Evolutionary conservation across 2,113 vertebrate genomes (phyloP).

Genomic region (Corydoras maculifer): DNA sequence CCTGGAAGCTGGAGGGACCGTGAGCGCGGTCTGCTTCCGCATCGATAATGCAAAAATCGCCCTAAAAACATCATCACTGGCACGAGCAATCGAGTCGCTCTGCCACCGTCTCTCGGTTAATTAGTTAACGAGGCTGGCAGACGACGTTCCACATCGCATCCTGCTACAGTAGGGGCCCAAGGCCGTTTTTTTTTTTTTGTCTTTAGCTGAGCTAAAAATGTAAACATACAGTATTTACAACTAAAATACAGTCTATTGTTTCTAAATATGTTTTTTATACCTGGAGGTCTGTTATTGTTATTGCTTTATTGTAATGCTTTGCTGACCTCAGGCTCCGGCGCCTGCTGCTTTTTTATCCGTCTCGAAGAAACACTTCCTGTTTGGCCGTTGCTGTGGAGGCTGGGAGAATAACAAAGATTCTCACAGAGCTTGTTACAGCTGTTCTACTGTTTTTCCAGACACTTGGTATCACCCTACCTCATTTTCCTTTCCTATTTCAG

Average conservation of each 20-base stretch:
- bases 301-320: neutral
- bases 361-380: slow-evolving; percentile 55
- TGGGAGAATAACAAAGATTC: slow-evolving; percentile 50
- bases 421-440: slow-evolving; percentile 39
- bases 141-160: too few relatives aligned
- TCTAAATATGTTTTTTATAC: too few relatives aligned
- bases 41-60: slow-evolving; percentile 7
- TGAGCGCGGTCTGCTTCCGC: slow-evolving; percentile 12
- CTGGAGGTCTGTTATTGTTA: neutral
- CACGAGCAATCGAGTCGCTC: slow-evolving; percentile 10
- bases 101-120: neutral
- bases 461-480: slow-evolving; percentile 25
- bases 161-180: too few relatives aligned
- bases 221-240: too few relatives aligned
- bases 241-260: too few relatives aligned
- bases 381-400: slow-evolving; percentile 57
- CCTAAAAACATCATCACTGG: slow-evolving; percentile 33
- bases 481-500: neutral
- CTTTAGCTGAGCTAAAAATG: too few relatives aligned
- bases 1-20: neutral
- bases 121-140: neutral
- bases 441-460: slow-evolving; percentile 36
- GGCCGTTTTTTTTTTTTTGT: too few relatives aligned
- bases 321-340: slow-evolving; percentile 45
- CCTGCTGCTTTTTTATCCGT: slow-evolving; percentile 60